phyloP scores from a whole-genome alignment of 2,888 invertebrate genomes.

The Stomorhina lunata region DNA sequence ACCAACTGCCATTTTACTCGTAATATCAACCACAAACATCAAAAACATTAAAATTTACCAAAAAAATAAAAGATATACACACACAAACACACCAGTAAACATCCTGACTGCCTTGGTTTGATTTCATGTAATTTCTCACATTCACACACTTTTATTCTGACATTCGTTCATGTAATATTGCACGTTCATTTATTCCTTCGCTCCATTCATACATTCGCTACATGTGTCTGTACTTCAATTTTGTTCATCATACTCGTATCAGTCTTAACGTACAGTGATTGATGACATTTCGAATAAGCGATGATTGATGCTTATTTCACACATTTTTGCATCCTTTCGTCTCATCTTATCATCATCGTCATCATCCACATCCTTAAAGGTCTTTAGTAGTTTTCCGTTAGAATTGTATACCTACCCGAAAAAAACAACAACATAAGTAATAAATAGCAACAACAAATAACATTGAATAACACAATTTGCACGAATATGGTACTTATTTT shows the following conservation, averaged over 20 bases:
- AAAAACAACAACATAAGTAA: constrained; percentile 20
- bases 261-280: constrained; percentile 73
- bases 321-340: constrained; percentile 69
- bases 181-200: constrained; percentile 10
- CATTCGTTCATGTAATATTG: constrained; percentile 15
- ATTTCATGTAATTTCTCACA: constrained; percentile 12
- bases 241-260: constrained; percentile 63
- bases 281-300: constrained; percentile 78
- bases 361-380: neutral
- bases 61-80: neutral
- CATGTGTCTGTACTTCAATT: constrained; percentile 62
- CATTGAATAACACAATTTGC: constrained; percentile 4
- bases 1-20: neutral
- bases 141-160: constrained; percentile 1
- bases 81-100: neutral
- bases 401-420: constrained; percentile 31
- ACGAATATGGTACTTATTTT: neutral
- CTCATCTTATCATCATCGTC: too few species aligned
- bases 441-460: neutral
- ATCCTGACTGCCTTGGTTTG: neutral
- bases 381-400: constrained; percentile 55
- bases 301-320: constrained; percentile 78
- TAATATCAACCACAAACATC: constrained; percentile 54
- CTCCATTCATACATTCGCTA: neutral
- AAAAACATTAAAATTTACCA: neutral